Conservation (phyloP, 2,113 vertebrate species). For the Platichthys stellatus region DNA sequence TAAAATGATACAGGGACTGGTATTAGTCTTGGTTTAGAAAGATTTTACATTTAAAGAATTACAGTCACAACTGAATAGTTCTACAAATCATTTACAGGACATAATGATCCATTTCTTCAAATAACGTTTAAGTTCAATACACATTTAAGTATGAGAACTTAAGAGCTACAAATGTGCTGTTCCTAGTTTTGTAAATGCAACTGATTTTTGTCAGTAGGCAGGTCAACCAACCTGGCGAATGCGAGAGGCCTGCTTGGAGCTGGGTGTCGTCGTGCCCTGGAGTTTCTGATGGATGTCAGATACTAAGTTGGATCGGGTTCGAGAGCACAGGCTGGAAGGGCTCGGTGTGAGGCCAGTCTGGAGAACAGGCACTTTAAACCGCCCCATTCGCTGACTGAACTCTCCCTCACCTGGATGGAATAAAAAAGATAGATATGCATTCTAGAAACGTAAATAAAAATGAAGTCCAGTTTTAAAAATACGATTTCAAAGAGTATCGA, state of each 20-base stretch:
- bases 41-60: too few relatives aligned
- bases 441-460: background rate
- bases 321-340: constrained; percentile 16
- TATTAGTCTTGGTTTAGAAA: too few relatives aligned
- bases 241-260: constrained; percentile 71
- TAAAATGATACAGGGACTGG: too few relatives aligned
- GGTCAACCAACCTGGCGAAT: constrained; percentile 75
- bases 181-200: too few relatives aligned
- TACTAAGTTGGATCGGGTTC: constrained; percentile 66
- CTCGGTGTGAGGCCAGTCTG: constrained; percentile 10
- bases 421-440: background rate
- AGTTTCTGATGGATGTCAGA: constrained; percentile 78
- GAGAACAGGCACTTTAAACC: constrained; percentile 64
- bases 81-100: too few relatives aligned
- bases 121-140: too few relatives aligned
- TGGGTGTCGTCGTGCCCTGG: constrained; percentile 65
- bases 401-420: constrained; percentile 67
- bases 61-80: too few relatives aligned
- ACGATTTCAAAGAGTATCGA: too few relatives aligned
- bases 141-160: background rate
- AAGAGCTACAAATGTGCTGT: too few relatives aligned
- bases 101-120: too few relatives aligned
- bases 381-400: constrained; percentile 74
- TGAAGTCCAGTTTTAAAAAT: too few relatives aligned
- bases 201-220: background rate